Evolutionary conservation across 2,797 vertebrate genomes (phyloP).

Genomic region (Serranus cabrilla): DNA sequence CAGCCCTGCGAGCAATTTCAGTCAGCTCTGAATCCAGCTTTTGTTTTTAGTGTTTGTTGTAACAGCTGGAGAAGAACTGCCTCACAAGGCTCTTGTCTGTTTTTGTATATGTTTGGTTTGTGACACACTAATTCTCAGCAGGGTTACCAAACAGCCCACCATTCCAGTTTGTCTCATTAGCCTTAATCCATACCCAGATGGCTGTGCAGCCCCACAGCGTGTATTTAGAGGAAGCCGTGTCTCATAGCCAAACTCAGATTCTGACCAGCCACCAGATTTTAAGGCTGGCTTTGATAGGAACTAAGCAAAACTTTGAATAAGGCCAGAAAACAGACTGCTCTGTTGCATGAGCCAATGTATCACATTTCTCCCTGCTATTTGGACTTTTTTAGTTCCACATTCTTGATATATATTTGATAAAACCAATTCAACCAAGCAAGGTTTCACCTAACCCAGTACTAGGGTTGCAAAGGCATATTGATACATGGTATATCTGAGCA

Average conservation of each 20-base stretch:
- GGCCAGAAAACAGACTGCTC: background rate
- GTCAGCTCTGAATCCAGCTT: conserved; percentile 37
- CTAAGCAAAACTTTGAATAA: conserved; percentile 22
- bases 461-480: background rate
- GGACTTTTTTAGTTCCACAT: conserved; percentile 27
- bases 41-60: conserved; percentile 66
- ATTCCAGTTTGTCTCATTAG: conserved; percentile 44
- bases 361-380: conserved; percentile 8
- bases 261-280: conserved; percentile 13
- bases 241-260: conserved; percentile 33
- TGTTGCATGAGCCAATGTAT: conserved; percentile 12
- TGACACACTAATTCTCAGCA: conserved; percentile 59
- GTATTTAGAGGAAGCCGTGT: conserved; percentile 23
- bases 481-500: too few relatives aligned
- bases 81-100: conserved; percentile 42
- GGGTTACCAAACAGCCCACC: conserved; percentile 42
- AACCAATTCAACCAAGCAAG: background rate
- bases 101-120: conserved; percentile 64
- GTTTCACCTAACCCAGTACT: background rate
- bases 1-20: conserved; percentile 12
- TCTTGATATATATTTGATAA: conserved; percentile 25
- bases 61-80: conserved; percentile 65
- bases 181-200: conserved; percentile 41
- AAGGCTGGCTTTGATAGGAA: conserved; percentile 12
- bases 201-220: conserved; percentile 1